Percentiles rank a stretch among this genome's conserved stretches.
Conservation (phyloP, 2,797 vertebrate species). For the Coracias cyanogaster region DNA sequence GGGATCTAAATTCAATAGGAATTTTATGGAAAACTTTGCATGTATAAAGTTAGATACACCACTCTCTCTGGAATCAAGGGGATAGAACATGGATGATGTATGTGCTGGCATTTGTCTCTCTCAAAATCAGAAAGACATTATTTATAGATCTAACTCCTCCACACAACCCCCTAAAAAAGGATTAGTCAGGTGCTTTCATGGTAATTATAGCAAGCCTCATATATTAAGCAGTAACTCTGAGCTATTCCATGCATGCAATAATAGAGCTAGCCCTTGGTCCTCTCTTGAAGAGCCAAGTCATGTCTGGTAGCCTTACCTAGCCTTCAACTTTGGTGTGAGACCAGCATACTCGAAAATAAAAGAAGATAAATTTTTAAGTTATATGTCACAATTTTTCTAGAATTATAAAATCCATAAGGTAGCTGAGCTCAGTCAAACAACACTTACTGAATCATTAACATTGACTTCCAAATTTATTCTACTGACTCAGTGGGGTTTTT, state of each 20-base stretch:
- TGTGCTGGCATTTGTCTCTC: not conserved
- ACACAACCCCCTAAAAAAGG: not conserved
- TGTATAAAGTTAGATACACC: not conserved
- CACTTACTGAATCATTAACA: constrained; percentile 39
- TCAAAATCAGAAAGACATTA: constrained; percentile 21
- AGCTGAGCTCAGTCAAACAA: not conserved
- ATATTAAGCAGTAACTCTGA: not conserved
- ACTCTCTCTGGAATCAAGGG: not conserved
- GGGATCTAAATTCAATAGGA: not conserved
- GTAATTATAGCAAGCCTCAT: constrained; percentile 19
- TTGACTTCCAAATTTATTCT: constrained; percentile 33
- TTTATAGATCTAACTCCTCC: constrained; percentile 47
- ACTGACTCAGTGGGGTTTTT: constrained; percentile 24
- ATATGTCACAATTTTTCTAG: not conserved
- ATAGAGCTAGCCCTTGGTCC: not conserved
- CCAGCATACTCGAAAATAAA: not conserved
- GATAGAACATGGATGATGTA: not conserved
- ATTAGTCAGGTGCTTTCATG: constrained; percentile 10
- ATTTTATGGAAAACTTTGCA: not conserved
- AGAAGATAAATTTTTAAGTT: not conserved
- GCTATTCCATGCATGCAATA: not conserved
- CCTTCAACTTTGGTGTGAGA: not conserved
- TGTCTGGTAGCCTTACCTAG: not conserved
- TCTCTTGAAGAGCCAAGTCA: not conserved
- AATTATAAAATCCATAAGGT: not conserved